Conservation (phyloP, 2,113 vertebrate genomes). For the Polypterus bichir region DNA sequence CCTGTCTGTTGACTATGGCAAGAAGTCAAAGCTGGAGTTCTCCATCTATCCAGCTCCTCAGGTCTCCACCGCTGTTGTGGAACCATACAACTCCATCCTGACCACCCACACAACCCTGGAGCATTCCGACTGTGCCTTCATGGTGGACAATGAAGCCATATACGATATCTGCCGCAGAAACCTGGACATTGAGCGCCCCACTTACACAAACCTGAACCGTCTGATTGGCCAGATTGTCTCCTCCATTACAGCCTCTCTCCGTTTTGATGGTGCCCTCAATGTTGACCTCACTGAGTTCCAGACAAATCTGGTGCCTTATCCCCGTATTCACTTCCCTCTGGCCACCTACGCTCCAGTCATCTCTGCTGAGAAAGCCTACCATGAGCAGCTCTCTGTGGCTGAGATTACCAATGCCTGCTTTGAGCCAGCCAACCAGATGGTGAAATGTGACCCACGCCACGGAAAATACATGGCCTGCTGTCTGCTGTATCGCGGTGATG, state of each 20-base stretch:
- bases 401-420: conserved; percentile 38
- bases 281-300: conserved; percentile 14
- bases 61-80: conserved; percentile 49
- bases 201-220: conserved; percentile 18
- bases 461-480: conserved; percentile 49
- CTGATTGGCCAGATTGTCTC: conserved; percentile 12
- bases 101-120: conserved; percentile 47
- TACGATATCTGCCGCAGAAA: conserved; percentile 44
- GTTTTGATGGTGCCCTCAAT: neutral
- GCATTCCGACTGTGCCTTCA: conserved; percentile 50
- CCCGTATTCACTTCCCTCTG: conserved; percentile 4
- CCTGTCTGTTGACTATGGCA: conserved; percentile 38
- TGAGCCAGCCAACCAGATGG: conserved; percentile 22
- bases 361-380: conserved; percentile 41
- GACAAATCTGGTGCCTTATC: neutral
- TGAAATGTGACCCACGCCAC: neutral
- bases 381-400: conserved; percentile 33
- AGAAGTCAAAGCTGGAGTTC: conserved; percentile 38
- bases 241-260: conserved; percentile 10
- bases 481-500: conserved; percentile 26
- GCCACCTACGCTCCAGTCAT: conserved; percentile 44
- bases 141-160: conserved; percentile 52
- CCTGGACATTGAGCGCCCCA: conserved; percentile 43
- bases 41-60: conserved; percentile 33
- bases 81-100: conserved; percentile 62